Percentiles rank a stretch among this genome's conserved stretches.
These are phyloP conservation scores for Erpornis zantholeuca DNA, from an alignment of 2,113 vertebrate species.

Conservation along the genomic window DNA sequence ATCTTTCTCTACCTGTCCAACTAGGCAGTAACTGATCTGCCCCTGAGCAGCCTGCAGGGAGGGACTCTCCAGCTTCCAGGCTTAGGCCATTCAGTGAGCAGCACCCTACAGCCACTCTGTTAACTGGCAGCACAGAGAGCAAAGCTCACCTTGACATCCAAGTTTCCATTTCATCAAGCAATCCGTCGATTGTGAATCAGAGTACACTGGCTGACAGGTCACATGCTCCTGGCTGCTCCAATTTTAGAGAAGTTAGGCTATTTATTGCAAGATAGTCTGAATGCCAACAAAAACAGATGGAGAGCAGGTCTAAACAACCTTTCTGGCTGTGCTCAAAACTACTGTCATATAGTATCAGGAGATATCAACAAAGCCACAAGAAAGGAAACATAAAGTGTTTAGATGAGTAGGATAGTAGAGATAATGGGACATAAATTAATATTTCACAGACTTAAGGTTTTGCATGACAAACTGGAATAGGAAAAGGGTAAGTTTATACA, in stretches of 20 bases:
- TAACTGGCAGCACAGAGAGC: background rate
- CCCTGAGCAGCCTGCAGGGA: background rate
- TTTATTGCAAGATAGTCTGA: background rate
- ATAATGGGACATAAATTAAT: background rate
- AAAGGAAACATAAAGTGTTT: background rate
- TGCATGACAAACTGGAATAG: background rate
- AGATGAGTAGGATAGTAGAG: background rate
- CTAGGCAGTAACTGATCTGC: background rate
- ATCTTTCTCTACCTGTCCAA: background rate
- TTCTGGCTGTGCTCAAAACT: background rate
- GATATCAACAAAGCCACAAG: background rate
- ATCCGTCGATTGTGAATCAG: background rate
- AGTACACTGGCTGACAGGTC: background rate
- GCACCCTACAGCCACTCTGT: background rate
- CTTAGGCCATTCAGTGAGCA: background rate
- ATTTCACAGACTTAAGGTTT: background rate
- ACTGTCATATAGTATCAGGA: background rate
- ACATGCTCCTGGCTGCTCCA: background rate
- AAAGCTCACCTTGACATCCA: constrained; percentile 32
- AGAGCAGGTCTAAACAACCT: constrained; percentile 15
- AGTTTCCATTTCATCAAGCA: background rate
- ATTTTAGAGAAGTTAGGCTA: constrained; percentile 13
- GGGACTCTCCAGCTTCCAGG: background rate
- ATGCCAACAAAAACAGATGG: constrained; percentile 30
- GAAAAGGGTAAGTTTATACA: background rate